Base-by-base conservation (phyloP, 2,888 invertebrate species). In the Ariolimax columbianus region DNA sequence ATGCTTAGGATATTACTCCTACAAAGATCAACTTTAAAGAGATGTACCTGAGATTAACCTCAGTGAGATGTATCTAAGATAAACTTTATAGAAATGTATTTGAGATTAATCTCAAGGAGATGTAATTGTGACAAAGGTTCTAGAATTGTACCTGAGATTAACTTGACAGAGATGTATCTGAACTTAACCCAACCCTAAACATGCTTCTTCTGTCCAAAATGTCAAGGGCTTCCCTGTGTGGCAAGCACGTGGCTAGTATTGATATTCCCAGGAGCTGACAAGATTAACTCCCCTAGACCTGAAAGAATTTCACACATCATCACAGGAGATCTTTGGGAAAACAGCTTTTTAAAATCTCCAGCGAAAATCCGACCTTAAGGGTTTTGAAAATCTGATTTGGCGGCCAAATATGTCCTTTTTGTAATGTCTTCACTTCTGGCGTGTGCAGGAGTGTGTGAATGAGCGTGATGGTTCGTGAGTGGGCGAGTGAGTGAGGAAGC, bases 351-450 rank as follows among this genome's bases (percentile, higher is more conserved):
- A n/a, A 72, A 73, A n/a, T 43, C 73, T 30, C 2, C 40, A 47
- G 73, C 73, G 11, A n/a, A 43, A 73, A 33, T 51, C 75, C 51
- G 30, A 33, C 19, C 75, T 75, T 75, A 3, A 30, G 51, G 75
- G 75, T 19, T 33, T 30, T 3, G 75, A 30, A 75, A 75, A 75
- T 75, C 75, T 30, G 51, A 75, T 75, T 75, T 75, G 51, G 33
- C 14, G 51, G 26, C 51, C 9, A 30, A 36, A 19, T 51, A 51
- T 51, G 26, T 55, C 17, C 1, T 75, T 26, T 51, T 33, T 75
- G 36, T 51, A 75, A 75, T 75, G 51, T 51, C 30, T 51, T 51
- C 19, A 1, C 19, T 75, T 17, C 9, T 30, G 6, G 51, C 9
- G 30, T 51, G 40, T 40, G 72, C 7, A 9, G 17, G 38, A 36